Base-by-base conservation (phyloP, 2,113 vertebrate species). In the Stercorarius parasiticus region DNA sequence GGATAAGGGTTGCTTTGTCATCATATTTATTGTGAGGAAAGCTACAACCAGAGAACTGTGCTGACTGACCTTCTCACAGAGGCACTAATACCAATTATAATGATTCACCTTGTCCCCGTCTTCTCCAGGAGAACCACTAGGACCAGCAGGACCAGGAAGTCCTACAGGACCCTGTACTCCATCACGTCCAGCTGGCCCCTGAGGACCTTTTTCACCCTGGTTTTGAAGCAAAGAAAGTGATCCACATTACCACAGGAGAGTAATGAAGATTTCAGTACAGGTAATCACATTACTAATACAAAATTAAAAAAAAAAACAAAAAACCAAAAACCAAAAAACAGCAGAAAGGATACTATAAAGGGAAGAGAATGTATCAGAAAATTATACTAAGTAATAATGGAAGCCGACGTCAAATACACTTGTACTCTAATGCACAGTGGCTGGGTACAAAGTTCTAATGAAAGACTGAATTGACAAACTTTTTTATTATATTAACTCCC, bases 101-200 rank as follows among this genome's bases (percentile, higher is more conserved):
- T n/a, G 40, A 96, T 95, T 91, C 56, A 99, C 99, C 99, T 99
- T 99, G 98, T 99, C 99, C 80, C 99, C 99, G 9, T 99, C 99
- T 97, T 99, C 99, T 97, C 99, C 99, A 1, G 99, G 99, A 91
- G 99, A 99, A 36, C 99, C 99, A 43, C 99, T 99, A 19, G 99
- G 99, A 66, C 99, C 99, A 19, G 99, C 98, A 43, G 99, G 99
- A 27, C 99, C 99, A 0, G 99, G 99, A 70, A 99, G 98, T 92
- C 99, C 99, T 27, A 99, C 99, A 20, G 99, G 99, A 89, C 99
- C 99, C 96, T 99, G 99, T 43, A 99, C 97, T 55, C 99, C 99
- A 77, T 99, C 99, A 79, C 99, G 98, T 73, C 99, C 99, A 61
- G 99, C 99, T 25, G 99, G 99, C 85, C 99, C 99, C 40, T 98